A percentile compares a stretch with the other conserved stretches of the same genome.
These are phyloP conservation scores for Pagetopsis macropterus DNA, from an alignment of 2,797 vertebrate species.

Conservation along the genomic window DNA sequence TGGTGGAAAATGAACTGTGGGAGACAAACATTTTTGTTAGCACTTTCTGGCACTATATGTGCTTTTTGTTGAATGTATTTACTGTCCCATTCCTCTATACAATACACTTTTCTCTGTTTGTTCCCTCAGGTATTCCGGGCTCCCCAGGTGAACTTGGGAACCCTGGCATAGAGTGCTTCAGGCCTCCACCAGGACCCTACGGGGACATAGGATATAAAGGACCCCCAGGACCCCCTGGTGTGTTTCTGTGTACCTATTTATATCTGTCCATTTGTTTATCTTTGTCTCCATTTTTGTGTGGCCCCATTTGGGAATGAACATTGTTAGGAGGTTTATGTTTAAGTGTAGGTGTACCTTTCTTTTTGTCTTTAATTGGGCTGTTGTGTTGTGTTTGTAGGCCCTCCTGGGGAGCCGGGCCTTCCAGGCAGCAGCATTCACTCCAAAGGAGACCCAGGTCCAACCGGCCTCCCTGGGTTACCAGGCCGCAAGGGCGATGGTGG, in stretches of 20 bases:
- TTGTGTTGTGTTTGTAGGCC: slow-evolving; percentile 48
- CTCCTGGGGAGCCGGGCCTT: slow-evolving; percentile 51
- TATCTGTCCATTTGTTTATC: neutral
- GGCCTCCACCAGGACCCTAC: slow-evolving; percentile 6
- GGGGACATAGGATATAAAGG: slow-evolving; percentile 65
- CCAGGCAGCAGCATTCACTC: slow-evolving; percentile 8
- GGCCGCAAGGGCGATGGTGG: slow-evolving; percentile 62
- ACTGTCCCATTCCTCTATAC: neutral
- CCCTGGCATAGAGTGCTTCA: slow-evolving; percentile 29
- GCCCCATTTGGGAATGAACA: neutral
- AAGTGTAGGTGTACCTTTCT: neutral
- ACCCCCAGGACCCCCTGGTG: slow-evolving; percentile 56
- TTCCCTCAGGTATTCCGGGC: slow-evolving; percentile 53
- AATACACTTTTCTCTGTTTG: slow-evolving; percentile 3
- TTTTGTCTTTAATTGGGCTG: neutral
- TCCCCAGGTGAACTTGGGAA: slow-evolving; percentile 53
- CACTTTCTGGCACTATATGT: neutral
- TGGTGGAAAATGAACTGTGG: neutral
- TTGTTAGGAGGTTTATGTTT: neutral
- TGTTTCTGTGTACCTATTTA: slow-evolving; percentile 14
- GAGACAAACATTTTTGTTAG: neutral
- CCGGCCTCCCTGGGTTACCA: slow-evolving; percentile 53
- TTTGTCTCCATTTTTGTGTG: neutral
- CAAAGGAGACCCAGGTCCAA: slow-evolving; percentile 63
- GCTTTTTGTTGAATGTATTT: neutral